Base-by-base conservation (phyloP, 1,140 invertebrate species). In the Sycophila sp. region DNA sequence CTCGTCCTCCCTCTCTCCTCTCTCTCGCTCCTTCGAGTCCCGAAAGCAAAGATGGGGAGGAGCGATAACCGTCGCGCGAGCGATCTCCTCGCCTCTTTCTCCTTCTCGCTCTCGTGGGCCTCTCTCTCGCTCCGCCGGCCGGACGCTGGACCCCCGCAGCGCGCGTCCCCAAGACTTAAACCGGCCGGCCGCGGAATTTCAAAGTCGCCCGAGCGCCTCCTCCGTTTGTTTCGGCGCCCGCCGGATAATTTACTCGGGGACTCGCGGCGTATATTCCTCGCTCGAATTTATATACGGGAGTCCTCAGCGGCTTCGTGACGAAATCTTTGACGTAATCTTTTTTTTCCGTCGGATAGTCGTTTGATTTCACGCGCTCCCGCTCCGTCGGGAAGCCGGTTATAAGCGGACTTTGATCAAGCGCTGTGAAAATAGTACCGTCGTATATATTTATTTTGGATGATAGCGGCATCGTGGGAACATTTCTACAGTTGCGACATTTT, bases 11-110 rank as follows among this genome's bases (percentile, higher is more conserved):
- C 42, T 22, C 42, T 47, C 40, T 17, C 15, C 28, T 22, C 22
- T 42, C 36, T 75, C 77, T 80, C 75, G 80, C 77, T 73, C 74
- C 71, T 75, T 73, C 68, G 67, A 75, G 72, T 75, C 73, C 76
- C 73, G 70, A 80, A 77, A 76, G 72, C 74, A 81, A 81, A 84
- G 85, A 85, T 85, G 84, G 84, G 79, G 65, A 76, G 73, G 81
- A 81, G 81, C 82, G 82, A 86, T 85, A 84, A 83, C 76, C 82
- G 76, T 69, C 42, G 66, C 56, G 66, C 56, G 55, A 68, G 53
- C 65, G 42, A 68, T 59, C 67, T 70, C 36, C 69, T 11, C 32
- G 24, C 34, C 38, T 62, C 66, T 58, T 22, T 36, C 19, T 24
- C 17, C 36, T 15, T 19, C 17, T 11, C 11, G 19, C 62, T 66